phyloP scores from a whole-genome alignment of 2,113 vertebrate genomes.

The Todiramphus saurophagus region DNA sequence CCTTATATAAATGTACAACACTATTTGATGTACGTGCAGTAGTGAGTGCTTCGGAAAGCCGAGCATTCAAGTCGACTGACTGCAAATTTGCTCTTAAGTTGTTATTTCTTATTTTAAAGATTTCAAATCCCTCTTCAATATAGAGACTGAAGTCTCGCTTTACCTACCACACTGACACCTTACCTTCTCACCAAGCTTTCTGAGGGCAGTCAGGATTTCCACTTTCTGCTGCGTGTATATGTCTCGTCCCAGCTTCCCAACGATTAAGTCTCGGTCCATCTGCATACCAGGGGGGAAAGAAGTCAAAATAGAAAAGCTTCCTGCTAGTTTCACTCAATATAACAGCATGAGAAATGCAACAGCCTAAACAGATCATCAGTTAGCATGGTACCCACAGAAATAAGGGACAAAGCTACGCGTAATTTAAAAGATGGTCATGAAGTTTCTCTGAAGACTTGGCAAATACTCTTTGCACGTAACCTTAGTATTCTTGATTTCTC shows the following conservation, averaged over 20 bases:
- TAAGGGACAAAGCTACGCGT: neutral
- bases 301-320: neutral
- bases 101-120: neutral
- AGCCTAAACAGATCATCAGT: neutral
- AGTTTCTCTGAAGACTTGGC: neutral
- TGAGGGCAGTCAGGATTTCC: constrained; percentile 93
- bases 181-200: constrained; percentile 98
- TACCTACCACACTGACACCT: neutral
- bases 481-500: neutral
- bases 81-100: neutral
- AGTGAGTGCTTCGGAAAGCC: neutral
- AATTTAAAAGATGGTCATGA: neutral
- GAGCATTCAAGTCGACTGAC: neutral
- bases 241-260: constrained; percentile 87
- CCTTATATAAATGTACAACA: neutral
- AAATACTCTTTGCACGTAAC: neutral
- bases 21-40: neutral
- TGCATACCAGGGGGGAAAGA: constrained; percentile 28
- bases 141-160: neutral
- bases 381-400: neutral
- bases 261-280: constrained; percentile 97
- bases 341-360: neutral
- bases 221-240: constrained; percentile 91
- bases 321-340: neutral
- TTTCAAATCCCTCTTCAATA: neutral